Conservation (phyloP, 2,888 invertebrate genomes). For the Acleris literana region DNA sequence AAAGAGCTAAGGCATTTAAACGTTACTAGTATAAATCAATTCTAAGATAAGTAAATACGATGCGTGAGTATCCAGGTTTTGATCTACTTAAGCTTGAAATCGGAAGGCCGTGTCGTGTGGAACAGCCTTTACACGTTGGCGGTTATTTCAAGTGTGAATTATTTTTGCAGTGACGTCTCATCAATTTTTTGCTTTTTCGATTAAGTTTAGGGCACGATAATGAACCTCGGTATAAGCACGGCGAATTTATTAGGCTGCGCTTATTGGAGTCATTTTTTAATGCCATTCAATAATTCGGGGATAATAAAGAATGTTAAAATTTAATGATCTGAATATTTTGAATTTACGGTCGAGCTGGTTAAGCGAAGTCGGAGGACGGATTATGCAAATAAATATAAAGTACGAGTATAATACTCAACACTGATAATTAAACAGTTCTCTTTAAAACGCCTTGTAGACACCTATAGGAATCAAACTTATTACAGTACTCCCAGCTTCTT, state of each 20-base stretch:
- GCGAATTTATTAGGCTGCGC: conserved; percentile 50
- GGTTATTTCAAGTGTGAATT: conserved; percentile 49
- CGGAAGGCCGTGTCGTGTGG: neutral
- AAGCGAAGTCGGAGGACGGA: conserved; percentile 8
- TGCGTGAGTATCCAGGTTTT: no score
- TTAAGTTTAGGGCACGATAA: conserved; percentile 60
- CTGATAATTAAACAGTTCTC: conserved; percentile 3
- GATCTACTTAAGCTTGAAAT: neutral
- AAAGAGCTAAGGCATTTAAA: conserved; percentile 35
- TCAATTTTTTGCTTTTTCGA: conserved; percentile 63
- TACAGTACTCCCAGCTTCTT: no score
- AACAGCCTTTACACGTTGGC: conserved; percentile 23
- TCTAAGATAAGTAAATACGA: neutral
- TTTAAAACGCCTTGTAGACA: no score
- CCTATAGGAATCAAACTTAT: no score
- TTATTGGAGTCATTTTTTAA: conserved; percentile 38
- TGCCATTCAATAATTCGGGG: conserved; percentile 32
- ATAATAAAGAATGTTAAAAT: conserved; percentile 35
- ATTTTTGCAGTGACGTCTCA: conserved; percentile 61
- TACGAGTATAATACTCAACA: conserved; percentile 10
- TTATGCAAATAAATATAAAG: conserved; percentile 25
- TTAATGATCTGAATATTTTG: conserved; percentile 30
- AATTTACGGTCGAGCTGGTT: conserved; percentile 24
- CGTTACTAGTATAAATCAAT: neutral
- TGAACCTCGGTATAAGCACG: conserved; percentile 46